phyloP scores from a whole-genome alignment of 1,140 invertebrate genomes.

The Tetranychus urticae region DNA sequence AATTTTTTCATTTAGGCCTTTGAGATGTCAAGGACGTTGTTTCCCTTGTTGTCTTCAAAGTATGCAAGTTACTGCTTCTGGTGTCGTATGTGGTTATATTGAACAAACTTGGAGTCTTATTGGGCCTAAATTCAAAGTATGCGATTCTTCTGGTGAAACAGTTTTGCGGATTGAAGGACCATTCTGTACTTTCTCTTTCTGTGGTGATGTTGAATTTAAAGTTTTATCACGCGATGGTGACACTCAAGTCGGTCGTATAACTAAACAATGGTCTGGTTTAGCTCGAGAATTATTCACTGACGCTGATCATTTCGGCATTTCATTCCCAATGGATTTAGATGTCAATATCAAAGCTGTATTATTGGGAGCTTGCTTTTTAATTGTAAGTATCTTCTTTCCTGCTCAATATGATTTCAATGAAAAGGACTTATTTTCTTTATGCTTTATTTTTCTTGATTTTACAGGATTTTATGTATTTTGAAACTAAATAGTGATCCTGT shows the following conservation, averaged over 20 bases:
- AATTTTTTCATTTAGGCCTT: conserved; percentile 19
- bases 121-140: too few species aligned
- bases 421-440: background rate
- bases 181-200: conserved; percentile 47
- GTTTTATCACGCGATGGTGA: conserved; percentile 16
- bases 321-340: too few species aligned
- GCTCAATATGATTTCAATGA: too few species aligned
- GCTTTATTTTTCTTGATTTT: too few species aligned
- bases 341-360: too few species aligned
- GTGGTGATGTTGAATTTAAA: conserved; percentile 48
- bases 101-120: too few species aligned
- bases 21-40: conserved; percentile 48
- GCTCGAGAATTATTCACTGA: too few species aligned
- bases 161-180: conserved; percentile 63
- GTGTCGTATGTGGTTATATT: too few species aligned
- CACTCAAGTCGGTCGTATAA: conserved; percentile 39
- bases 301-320: too few species aligned
- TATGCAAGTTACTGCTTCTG: too few species aligned
- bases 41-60: conserved; percentile 65
- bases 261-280: conserved; percentile 22
- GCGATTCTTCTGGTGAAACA: conserved; percentile 15
- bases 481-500: too few species aligned
- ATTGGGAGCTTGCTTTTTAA: conserved; percentile 9
- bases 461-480: too few species aligned
- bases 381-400: conserved; percentile 9